Evolutionary conservation across 2,113 vertebrate genomes (phyloP).

Genomic region (Taurulus bubalis): DNA sequence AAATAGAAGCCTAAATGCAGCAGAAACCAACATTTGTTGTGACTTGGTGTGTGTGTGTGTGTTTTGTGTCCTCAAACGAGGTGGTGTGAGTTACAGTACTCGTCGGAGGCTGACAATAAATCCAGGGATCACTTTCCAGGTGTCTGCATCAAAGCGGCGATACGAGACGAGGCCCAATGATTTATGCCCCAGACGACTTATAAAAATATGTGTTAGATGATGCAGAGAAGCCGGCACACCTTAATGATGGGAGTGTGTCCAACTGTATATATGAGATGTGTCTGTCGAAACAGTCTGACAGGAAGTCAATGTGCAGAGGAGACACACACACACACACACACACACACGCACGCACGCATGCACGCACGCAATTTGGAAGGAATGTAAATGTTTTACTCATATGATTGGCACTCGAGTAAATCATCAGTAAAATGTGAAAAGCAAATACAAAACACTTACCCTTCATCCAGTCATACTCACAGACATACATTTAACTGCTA

Average conservation of each 20-base stretch:
- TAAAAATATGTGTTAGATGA: conserved; percentile 32
- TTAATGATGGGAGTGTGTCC: neutral
- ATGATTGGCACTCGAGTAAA: too few species aligned
- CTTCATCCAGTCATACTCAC: neutral
- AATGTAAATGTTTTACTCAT: conserved; percentile 7
- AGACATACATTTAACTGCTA: neutral
- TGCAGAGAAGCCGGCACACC: neutral
- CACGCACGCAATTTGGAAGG: neutral
- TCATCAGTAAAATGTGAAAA: neutral
- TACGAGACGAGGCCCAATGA: conserved; percentile 3
- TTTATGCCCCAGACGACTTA: conserved; percentile 37
- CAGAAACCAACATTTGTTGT: neutral
- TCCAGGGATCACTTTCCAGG: conserved; percentile 44
- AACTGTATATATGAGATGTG: neutral
- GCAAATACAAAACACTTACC: neutral
- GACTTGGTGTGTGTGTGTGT: conserved; percentile 9
- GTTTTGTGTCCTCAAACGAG: neutral
- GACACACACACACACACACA: neutral
- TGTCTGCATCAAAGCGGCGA: conserved; percentile 54
- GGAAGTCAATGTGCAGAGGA: conserved; percentile 9
- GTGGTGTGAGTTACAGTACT: neutral
- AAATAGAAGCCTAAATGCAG: neutral
- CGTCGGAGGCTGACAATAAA: conserved; percentile 29
- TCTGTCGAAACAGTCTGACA: conserved; percentile 7
- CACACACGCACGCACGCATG: neutral